These are phyloP conservation scores for Urocitellus parryii DNA, from an alignment of 2,113 vertebrate species.

Conservation along the genomic window DNA sequence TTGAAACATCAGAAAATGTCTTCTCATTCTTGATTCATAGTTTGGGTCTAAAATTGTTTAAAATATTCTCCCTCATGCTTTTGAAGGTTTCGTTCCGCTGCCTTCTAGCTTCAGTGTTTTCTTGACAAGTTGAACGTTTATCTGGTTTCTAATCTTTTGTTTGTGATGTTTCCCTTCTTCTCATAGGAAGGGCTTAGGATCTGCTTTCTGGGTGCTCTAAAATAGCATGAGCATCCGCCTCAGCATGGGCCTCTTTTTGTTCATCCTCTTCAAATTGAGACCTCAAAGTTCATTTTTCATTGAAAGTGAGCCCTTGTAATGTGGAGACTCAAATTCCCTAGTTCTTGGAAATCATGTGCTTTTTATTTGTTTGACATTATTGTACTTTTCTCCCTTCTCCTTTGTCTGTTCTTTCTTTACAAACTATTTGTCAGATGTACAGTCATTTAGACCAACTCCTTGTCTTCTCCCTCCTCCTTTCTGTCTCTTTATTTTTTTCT, in stretches of 20 bases:
- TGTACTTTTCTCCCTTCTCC: not conserved
- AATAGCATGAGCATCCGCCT: not conserved
- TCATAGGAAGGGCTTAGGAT: not conserved
- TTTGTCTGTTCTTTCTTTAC: not conserved
- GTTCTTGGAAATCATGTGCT: not conserved
- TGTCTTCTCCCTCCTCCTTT: not conserved
- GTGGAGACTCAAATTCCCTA: not conserved
- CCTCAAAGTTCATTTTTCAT: not conserved
- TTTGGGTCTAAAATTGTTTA: slow-evolving; percentile 1
- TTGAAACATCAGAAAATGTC: not conserved
- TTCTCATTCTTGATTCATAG: not conserved
- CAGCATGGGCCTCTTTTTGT: not conserved
- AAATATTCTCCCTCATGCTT: not conserved
- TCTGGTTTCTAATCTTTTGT: not conserved
- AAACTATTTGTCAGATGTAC: not conserved
- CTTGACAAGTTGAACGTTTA: not conserved
- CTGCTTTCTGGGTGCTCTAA: not conserved
- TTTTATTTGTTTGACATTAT: not conserved
- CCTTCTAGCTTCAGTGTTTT: not conserved
- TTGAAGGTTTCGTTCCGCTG: not conserved
- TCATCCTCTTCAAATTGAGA: not conserved
- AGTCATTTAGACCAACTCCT: not conserved
- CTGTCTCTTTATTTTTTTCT: not conserved
- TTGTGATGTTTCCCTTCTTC: not conserved
- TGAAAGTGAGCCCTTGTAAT: not conserved